These are phyloP conservation scores for Epinephelus fuscoguttatus DNA, from an alignment of 2,113 vertebrate species.

Conservation along the genomic window DNA sequence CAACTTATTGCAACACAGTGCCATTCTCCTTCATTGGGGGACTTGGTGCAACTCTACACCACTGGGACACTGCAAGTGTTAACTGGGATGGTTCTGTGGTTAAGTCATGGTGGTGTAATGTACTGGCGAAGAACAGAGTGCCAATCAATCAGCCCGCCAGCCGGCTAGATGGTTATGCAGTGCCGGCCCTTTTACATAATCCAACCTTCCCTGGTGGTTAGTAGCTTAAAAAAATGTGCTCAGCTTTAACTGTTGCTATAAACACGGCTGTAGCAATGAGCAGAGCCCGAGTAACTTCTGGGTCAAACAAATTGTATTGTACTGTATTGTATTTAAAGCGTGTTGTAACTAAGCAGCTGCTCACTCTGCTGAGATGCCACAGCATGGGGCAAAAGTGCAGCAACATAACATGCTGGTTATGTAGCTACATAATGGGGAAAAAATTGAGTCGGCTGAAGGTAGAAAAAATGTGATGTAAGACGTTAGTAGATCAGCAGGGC, in stretches of 20 bases:
- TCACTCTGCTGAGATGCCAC: constrained; percentile 24
- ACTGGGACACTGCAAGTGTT: constrained; percentile 55
- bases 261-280: constrained; percentile 57
- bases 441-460: constrained; percentile 23
- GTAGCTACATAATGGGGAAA: constrained; percentile 3
- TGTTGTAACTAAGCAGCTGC: constrained; percentile 35
- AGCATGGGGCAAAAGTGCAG: constrained; percentile 24
- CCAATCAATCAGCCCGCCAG: constrained; percentile 61
- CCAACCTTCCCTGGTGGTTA: constrained; percentile 46
- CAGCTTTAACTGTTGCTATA: constrained; percentile 56
- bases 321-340: constrained; percentile 41
- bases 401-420: constrained; percentile 21
- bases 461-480: constrained; percentile 41
- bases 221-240: constrained; percentile 39
- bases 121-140: constrained; percentile 56
- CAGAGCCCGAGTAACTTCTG: constrained; percentile 17
- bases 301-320: constrained; percentile 39
- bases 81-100: constrained; percentile 68
- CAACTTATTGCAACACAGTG: constrained; percentile 2
- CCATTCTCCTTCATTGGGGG: constrained; percentile 11
- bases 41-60: constrained; percentile 61
- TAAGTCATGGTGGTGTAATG: constrained; percentile 75
- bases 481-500: constrained; percentile 49
- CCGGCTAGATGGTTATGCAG: constrained; percentile 21
- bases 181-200: constrained; percentile 50